phyloP scores from a whole-genome alignment of 1,140 invertebrate genomes.

The Archivesica marissinica region DNA sequence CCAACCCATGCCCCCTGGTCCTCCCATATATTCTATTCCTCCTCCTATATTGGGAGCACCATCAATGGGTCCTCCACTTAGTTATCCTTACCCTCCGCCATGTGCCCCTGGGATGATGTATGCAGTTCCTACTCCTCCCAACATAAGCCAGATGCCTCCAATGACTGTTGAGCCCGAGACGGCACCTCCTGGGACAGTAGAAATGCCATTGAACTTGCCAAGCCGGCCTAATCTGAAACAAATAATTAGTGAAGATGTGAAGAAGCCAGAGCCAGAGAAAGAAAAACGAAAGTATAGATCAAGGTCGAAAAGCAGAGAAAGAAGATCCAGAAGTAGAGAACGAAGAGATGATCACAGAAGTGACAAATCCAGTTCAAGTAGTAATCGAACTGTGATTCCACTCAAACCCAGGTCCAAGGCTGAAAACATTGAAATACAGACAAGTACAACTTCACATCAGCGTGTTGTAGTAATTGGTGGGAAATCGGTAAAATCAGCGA shows the following conservation, averaged over 20 bases:
- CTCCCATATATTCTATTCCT: slow-evolving; percentile 10
- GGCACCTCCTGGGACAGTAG: slow-evolving; percentile 49
- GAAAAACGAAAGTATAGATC: background rate
- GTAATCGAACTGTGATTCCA: slow-evolving; percentile 10
- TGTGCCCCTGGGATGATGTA: background rate
- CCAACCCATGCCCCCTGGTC: background rate
- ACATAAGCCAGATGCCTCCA: background rate
- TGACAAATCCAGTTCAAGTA: slow-evolving; percentile 21
- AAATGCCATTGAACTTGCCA: slow-evolving; percentile 52
- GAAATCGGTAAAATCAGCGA: background rate
- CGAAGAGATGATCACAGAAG: background rate
- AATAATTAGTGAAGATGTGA: background rate
- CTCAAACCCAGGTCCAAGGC: background rate
- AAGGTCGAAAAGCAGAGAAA: slow-evolving; percentile 29
- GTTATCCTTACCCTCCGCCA: slow-evolving; percentile 14
- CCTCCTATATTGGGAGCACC: slow-evolving; percentile 3
- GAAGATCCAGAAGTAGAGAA: slow-evolving; percentile 27
- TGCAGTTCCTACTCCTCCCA: slow-evolving; percentile 33
- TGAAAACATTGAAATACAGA: slow-evolving; percentile 18
- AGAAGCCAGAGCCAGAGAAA: slow-evolving; percentile 34
- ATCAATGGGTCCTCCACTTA: slow-evolving; percentile 42
- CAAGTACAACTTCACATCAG: slow-evolving; percentile 7
- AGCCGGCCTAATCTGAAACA: background rate
- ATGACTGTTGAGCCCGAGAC: slow-evolving; percentile 22
- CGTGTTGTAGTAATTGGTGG: slow-evolving; percentile 13